Evolutionary conservation across 2,888 invertebrate species (phyloP).

Genomic region (Mythimna lalbum): DNA sequence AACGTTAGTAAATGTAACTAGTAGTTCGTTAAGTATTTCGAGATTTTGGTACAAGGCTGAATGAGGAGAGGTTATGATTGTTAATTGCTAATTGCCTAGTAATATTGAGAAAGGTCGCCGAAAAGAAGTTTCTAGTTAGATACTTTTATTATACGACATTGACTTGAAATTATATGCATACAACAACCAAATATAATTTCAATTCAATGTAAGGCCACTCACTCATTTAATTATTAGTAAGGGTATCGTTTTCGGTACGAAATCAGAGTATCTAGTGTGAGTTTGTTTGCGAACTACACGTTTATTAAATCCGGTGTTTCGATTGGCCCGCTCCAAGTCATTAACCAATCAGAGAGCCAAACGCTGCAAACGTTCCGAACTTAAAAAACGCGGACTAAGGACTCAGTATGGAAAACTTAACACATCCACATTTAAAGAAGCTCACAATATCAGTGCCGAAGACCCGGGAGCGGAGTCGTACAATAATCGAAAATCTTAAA

Average conservation of each 20-base stretch:
- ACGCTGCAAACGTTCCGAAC: too few species aligned
- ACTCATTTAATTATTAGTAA: not conserved
- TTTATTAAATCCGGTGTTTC: too few species aligned
- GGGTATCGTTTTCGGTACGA: not conserved
- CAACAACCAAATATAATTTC: slow-evolving; percentile 16
- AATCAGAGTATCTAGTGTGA: too few species aligned
- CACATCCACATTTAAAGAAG: not conserved
- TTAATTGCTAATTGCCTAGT: slow-evolving; percentile 40
- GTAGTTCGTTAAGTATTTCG: slow-evolving; percentile 46
- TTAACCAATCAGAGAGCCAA: too few species aligned
- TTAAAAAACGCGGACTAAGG: not conserved
- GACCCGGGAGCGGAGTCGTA: too few species aligned
- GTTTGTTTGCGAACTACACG: too few species aligned
- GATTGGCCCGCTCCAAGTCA: too few species aligned
- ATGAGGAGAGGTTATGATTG: slow-evolving; percentile 66
- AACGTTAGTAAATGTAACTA: slow-evolving; percentile 44
- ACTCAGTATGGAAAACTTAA: not conserved
- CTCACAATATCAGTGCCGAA: too few species aligned
- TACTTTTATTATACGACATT: slow-evolving; percentile 17
- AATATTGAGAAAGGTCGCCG: slow-evolving; percentile 42
- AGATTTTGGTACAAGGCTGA: slow-evolving; percentile 71
- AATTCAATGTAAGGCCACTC: slow-evolving; percentile 20
- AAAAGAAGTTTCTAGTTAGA: slow-evolving; percentile 33
- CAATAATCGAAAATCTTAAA: too few species aligned
- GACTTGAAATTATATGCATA: slow-evolving; percentile 27